These are phyloP conservation scores for Drosophila leonis DNA, from an alignment of 2,888 invertebrate species.

Conservation along the genomic window DNA sequence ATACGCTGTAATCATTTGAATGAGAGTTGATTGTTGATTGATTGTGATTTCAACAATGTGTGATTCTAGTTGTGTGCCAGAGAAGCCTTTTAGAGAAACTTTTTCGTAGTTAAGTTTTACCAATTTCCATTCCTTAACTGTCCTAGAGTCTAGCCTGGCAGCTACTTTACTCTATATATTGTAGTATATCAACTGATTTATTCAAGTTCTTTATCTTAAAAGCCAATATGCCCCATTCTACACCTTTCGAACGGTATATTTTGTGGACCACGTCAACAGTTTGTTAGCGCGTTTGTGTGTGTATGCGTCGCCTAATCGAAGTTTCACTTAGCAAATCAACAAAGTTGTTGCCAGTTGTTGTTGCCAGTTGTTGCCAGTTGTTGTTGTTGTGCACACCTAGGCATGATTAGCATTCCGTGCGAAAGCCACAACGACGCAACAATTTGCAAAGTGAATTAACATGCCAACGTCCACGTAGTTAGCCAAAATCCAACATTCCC, in stretches of 20 bases:
- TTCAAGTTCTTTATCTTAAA: too few species aligned
- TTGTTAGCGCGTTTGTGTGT: conserved; percentile 47
- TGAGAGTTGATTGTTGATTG: too few species aligned
- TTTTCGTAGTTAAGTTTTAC: neutral
- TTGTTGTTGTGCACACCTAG: conserved; percentile 56
- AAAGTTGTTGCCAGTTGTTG: conserved; percentile 61
- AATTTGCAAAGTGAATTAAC: conserved; percentile 79
- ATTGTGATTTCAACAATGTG: too few species aligned
- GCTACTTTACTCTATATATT: too few species aligned
- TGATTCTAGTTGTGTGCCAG: too few species aligned
- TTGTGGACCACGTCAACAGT: conserved; percentile 42
- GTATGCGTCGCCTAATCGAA: conserved; percentile 67
- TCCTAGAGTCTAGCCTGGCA: neutral
- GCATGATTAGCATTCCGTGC: conserved; percentile 69
- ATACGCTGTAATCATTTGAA: neutral
- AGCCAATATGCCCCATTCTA: neutral
- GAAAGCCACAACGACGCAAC: conserved; percentile 62
- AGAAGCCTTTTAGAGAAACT: neutral
- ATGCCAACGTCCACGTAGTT: conserved; percentile 60
- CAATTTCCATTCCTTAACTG: neutral
- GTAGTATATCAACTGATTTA: too few species aligned
- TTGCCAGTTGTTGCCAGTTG: too few species aligned
- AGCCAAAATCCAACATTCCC: conserved; percentile 20
- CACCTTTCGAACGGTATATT: neutral
- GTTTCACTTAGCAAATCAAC: conserved; percentile 79